Evolutionary conservation across 2,113 vertebrate genomes (phyloP), one percentile per base, ranked within the genome.

Genomic region (Cebidichthys violaceus): DNA sequence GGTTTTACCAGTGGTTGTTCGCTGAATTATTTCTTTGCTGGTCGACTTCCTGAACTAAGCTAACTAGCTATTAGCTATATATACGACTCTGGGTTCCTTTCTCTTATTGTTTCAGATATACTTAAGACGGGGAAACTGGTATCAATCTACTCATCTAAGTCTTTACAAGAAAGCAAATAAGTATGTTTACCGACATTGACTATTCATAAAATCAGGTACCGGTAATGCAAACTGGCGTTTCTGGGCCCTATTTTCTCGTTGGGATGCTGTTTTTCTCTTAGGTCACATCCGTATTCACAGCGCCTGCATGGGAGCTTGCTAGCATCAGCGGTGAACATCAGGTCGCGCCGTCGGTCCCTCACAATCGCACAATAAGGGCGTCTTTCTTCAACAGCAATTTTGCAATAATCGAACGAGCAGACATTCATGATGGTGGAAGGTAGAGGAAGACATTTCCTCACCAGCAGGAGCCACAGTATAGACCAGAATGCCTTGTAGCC

Each of bases 401-500:
- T 47, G 14, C 11, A 43, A 64, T 55, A 77, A 15, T 76, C 37
- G 14, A 11, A 13, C 13, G 14, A 22, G 35, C 31, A 64, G n/a
- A 71, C 20, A 70, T 52, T 18, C 24, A 20, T 33, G 2, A n/a
- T 15, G 3, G 7, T 22, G 13, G 70, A 33, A 55, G 18, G 33
- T 17, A 39, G 29, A 83, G 31, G 22, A 69, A 74, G 10, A 13
- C 20, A 13, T 59, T 15, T 61, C 43, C 13, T 60, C 75, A 67
- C 52, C 54, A 69, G 65, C 43, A 47, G 31, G 41, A 20, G 60
- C 71, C 24, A 55, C 18, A 24, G 62, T 78, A 18, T 78, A 18
- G 70, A 66, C 75, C 70, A 83, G 75, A 71, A 75, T 79, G 80
- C 60, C 47, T 77, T 41, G 41, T 35, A 65, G 66, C 65, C 39